These are phyloP conservation scores for Parus major DNA, from an alignment of 2,113 vertebrate genomes.

Conservation along the genomic window DNA sequence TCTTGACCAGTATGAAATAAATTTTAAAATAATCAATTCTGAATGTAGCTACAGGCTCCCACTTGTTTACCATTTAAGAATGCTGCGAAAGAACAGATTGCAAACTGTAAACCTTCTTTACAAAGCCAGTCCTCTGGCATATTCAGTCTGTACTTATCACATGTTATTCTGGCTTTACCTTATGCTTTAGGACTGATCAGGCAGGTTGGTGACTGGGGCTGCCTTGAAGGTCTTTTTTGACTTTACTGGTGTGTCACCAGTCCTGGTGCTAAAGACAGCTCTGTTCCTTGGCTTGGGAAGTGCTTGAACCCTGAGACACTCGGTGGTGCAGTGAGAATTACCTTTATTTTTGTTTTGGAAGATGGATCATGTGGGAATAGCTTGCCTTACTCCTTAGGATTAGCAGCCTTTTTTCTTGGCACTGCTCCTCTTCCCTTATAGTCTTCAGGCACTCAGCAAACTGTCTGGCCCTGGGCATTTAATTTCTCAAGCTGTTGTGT, in stretches of 20 bases:
- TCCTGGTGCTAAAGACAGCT: background rate
- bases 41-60: background rate
- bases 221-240: background rate
- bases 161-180: background rate
- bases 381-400: background rate
- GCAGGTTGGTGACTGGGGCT: background rate
- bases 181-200: background rate
- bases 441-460: constrained; percentile 9
- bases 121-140: background rate
- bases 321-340: background rate
- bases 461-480: background rate
- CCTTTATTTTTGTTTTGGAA: background rate
- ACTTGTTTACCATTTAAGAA: background rate
- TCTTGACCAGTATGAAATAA: background rate
- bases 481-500: constrained; percentile 42
- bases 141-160: background rate
- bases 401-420: background rate
- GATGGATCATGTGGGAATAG: background rate
- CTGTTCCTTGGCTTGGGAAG: background rate
- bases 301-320: background rate
- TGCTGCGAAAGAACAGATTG: background rate
- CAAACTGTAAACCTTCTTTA: background rate
- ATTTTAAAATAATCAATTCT: background rate
- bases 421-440: background rate
- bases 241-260: accelerated